Conservation (phyloP, 2,113 vertebrate species). For the Chaenocephalus aceratus region DNA sequence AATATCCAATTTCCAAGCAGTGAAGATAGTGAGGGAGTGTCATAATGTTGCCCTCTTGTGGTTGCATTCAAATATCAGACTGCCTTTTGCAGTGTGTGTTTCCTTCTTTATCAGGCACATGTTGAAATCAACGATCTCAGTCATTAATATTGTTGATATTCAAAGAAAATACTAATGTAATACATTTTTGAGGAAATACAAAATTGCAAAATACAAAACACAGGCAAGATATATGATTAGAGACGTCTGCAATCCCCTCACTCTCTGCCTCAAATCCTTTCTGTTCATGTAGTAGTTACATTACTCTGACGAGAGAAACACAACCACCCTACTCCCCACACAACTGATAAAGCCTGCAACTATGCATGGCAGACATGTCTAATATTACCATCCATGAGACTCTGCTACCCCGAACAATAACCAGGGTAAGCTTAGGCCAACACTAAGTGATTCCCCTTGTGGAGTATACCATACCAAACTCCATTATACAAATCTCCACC, state of each 20-base stretch:
- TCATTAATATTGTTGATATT: neutral
- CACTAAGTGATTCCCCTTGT: neutral
- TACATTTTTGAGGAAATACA: neutral
- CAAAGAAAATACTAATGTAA: neutral
- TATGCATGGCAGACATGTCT: conserved; percentile 15
- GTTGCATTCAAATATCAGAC: conserved; percentile 40
- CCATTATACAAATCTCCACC: neutral
- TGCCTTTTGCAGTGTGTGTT: neutral
- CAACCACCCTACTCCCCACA: neutral
- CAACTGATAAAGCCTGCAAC: conserved; percentile 7
- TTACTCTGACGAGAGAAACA: neutral
- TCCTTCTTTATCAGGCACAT: neutral
- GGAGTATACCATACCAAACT: neutral
- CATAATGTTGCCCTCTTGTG: conserved; percentile 59
- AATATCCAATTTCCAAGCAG: conserved; percentile 39
- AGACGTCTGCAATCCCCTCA: neutral
- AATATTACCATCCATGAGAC: conserved; percentile 2
- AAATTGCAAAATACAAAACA: neutral
- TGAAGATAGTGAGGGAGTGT: conserved; percentile 28
- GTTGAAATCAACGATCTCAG: neutral
- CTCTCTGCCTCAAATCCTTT: neutral
- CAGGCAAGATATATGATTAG: neutral
- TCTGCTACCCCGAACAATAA: conserved; percentile 1
- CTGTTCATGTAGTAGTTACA: neutral
- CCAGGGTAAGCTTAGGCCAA: neutral